A percentile compares a stretch with the other conserved stretches of the same genome.
Evolutionary conservation across 2,888 invertebrate species (phyloP).

Genomic region (Drosophila mimica): DNA sequence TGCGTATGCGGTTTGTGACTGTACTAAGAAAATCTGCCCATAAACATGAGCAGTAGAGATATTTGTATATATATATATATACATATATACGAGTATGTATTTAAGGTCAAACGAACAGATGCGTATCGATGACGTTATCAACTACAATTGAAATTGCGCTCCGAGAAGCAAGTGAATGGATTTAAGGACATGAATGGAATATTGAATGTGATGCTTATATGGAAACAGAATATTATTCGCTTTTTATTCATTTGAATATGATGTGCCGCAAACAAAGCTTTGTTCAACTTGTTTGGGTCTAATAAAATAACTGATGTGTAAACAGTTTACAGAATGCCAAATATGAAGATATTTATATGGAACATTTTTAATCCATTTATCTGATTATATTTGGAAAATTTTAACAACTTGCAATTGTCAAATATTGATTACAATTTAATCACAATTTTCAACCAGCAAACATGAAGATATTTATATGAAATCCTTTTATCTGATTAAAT

Average conservation of each 20-base stretch:
- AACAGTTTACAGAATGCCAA: neutral
- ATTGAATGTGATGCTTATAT: conserved; percentile 1
- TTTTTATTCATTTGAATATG: conserved; percentile 1
- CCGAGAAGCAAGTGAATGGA: conserved; percentile 21
- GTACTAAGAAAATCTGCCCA: conserved; percentile 23
- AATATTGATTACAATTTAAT: neutral
- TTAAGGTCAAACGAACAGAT: conserved; percentile 13
- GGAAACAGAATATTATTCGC: neutral
- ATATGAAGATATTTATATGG: neutral
- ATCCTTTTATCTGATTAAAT: too few relatives aligned
- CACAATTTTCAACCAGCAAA: too few relatives aligned
- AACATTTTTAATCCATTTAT: neutral
- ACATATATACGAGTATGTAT: neutral
- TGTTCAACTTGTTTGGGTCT: neutral
- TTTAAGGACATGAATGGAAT: conserved; percentile 4
- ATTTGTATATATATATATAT: neutral
- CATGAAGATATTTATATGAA: too few relatives aligned
- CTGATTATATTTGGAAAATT: neutral
- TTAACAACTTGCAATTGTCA: neutral
- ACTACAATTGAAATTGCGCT: conserved; percentile 53
- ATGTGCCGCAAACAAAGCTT: neutral
- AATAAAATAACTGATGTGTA: neutral
- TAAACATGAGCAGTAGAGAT: conserved; percentile 7
- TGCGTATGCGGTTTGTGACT: conserved; percentile 23
- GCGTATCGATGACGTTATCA: conserved; percentile 61